Evolutionary conservation across 2,888 invertebrate species (phyloP).

Genomic region (Morpho deidamia): DNA sequence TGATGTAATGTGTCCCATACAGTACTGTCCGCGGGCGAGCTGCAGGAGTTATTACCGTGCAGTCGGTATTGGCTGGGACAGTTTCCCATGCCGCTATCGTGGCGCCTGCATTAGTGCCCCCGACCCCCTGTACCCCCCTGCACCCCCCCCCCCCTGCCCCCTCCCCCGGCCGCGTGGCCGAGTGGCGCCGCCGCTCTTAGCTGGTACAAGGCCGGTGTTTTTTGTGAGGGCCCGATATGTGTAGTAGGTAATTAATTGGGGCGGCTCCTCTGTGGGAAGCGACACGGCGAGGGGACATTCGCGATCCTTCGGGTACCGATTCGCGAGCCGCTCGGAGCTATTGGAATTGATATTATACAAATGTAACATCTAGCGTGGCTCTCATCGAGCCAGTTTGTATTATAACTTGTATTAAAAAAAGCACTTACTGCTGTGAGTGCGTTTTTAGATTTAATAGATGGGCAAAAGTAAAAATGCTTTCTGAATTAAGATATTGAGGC

Average conservation of each 20-base stretch:
- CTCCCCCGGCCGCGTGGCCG: conserved; percentile 23
- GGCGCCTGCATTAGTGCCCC: conserved; percentile 46
- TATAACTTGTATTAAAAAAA: no score
- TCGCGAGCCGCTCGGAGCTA: not conserved
- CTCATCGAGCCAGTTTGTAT: no score
- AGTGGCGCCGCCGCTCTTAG: conserved; percentile 70
- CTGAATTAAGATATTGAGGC: no score
- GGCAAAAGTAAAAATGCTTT: no score
- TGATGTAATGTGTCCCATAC: no score
- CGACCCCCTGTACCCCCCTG: conserved; percentile 8
- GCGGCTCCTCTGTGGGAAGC: conserved; percentile 26
- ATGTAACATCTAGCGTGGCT: no score
- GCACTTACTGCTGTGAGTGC: no score
- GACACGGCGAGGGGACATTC: conserved; percentile 8
- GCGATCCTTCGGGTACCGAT: not conserved
- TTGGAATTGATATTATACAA: no score
- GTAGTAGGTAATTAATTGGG: conserved; percentile 69
- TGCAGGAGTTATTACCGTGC: conserved; percentile 1
- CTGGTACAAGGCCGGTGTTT: conserved; percentile 56
- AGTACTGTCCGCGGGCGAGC: no score
- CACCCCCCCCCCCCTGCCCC: conserved; percentile 14
- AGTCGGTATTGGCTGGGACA: conserved; percentile 35
- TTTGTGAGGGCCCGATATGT: conserved; percentile 45
- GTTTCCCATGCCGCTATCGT: conserved; percentile 53
- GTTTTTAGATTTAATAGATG: no score